These are phyloP conservation scores for Orthosia cruda DNA, from an alignment of 2,888 invertebrate genomes.

Conservation along the genomic window DNA sequence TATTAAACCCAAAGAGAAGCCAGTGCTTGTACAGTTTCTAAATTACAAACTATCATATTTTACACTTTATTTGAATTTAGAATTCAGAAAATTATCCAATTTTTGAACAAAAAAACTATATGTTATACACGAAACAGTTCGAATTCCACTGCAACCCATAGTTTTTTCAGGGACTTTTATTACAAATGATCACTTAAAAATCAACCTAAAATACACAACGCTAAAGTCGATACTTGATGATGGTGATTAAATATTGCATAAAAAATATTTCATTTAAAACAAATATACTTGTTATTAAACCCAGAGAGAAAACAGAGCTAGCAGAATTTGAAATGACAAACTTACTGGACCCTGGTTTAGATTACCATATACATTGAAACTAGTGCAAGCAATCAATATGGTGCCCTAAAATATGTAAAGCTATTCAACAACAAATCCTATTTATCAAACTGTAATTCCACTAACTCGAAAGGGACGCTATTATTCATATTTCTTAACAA, in stretches of 20 bases:
- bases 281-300: constrained; percentile 4
- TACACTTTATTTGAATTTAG: too few species aligned
- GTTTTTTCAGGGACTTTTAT: too few species aligned
- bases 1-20: background rate
- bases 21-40: background rate
- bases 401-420: constrained; percentile 38
- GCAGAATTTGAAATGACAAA: background rate
- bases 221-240: too few species aligned
- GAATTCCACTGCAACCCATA: too few species aligned
- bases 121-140: too few species aligned
- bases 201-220: too few species aligned
- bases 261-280: background rate
- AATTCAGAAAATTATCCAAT: too few species aligned
- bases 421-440: constrained; percentile 35
- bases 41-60: background rate
- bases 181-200: too few species aligned
- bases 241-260: too few species aligned
- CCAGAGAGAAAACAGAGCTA: background rate
- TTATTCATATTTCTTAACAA: constrained; percentile 25
- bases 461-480: constrained; percentile 10
- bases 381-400: background rate
- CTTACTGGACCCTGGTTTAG: background rate
- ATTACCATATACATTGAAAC: constrained; percentile 31
- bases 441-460: constrained; percentile 40
- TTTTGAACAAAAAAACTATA: too few species aligned